Percentiles rank a stretch among this genome's conserved stretches.
phyloP scores from a whole-genome alignment of 2,797 vertebrate species.

The Oreortyx pictus region DNA sequence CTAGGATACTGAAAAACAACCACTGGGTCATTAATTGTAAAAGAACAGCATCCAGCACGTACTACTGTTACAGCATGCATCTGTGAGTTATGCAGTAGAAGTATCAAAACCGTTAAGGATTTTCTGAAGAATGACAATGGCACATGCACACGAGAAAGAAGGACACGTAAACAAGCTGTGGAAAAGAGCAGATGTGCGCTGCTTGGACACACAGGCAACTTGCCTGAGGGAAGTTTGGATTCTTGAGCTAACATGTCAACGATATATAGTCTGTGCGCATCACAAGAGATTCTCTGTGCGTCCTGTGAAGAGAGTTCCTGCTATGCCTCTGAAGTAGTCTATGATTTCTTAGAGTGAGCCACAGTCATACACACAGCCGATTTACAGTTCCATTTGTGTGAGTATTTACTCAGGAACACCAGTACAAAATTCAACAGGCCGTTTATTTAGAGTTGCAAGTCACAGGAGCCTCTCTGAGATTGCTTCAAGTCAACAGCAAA shows the following conservation, averaged over 20 bases:
- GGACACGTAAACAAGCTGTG: conserved; percentile 53
- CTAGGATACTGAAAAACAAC: not conserved
- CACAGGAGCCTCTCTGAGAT: not conserved
- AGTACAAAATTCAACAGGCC: not conserved
- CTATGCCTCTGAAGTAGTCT: not conserved
- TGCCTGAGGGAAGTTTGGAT: conserved; percentile 36
- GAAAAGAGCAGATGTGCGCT: conserved; percentile 66
- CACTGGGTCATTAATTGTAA: not conserved
- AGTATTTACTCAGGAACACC: not conserved
- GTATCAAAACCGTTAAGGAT: conserved; percentile 34
- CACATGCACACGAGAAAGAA: conserved; percentile 8
- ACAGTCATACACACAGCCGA: not conserved
- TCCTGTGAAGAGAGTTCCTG: not conserved
- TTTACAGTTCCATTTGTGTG: not conserved
- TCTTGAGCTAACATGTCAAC: conserved; percentile 39
- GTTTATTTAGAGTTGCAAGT: not conserved
- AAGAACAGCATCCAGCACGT: not conserved
- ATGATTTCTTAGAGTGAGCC: not conserved
- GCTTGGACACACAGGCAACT: conserved; percentile 47
- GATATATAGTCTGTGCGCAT: conserved; percentile 30
- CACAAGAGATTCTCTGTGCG: not conserved
- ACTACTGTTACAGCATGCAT: not conserved
- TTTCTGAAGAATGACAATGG: conserved; percentile 22
- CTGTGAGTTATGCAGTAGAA: conserved; percentile 1
- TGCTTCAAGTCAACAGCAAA: not conserved